Evolutionary conservation across 1,140 invertebrate genomes (phyloP).

Genomic region (Drosophila nasuta): DNA sequence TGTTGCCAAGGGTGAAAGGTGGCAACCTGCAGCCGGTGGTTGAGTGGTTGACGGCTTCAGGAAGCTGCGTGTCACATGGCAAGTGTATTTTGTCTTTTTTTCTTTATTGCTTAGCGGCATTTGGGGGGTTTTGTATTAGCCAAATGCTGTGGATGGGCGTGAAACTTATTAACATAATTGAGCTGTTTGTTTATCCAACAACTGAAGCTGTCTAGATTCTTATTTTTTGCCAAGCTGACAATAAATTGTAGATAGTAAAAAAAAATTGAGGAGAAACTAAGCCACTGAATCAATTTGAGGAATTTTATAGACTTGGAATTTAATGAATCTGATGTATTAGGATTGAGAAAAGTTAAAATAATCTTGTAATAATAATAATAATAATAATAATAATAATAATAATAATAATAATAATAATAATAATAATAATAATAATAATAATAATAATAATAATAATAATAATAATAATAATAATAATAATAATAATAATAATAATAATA

Average conservation of each 20-base stretch:
- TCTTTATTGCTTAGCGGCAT: conserved; percentile 17
- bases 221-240: background rate
- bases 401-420: no score
- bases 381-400: no score
- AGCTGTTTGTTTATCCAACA: conserved; percentile 65
- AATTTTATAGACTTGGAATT: background rate
- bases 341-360: no score
- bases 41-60: conserved; percentile 20
- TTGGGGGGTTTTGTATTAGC: conserved; percentile 37
- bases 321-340: no score
- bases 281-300: background rate
- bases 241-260: conserved; percentile 3
- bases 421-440: no score
- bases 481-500: no score
- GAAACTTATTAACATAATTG: conserved; percentile 82
- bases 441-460: no score
- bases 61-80: conserved; percentile 57
- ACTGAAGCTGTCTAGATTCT: conserved; percentile 21
- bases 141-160: conserved; percentile 68
- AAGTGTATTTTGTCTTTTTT: conserved; percentile 46
- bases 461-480: no score
- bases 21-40: conserved; percentile 58
- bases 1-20: conserved; percentile 66
- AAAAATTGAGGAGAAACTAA: background rate
- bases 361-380: no score